phyloP scores from a whole-genome alignment of 2,113 vertebrate genomes.

The Hyperoodon ampullatus region DNA sequence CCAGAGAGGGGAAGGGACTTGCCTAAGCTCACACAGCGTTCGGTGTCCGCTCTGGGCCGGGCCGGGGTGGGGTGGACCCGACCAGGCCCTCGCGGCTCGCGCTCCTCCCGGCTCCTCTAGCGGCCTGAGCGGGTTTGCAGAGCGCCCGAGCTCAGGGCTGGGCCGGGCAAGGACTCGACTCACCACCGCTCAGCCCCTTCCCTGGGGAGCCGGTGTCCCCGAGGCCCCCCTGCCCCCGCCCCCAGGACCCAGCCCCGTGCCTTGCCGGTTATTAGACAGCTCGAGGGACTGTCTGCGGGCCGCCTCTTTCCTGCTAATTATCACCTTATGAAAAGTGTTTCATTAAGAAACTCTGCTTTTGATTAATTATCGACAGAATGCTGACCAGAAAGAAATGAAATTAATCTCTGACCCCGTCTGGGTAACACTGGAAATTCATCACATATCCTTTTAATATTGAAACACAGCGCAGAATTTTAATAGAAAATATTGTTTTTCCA shows the following conservation, averaged over 20 bases:
- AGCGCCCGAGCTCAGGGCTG: neutral
- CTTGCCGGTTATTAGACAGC: constrained; percentile 90
- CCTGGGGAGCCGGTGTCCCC: neutral
- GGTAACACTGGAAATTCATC: constrained; percentile 91
- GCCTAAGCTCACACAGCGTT: constrained; percentile 42
- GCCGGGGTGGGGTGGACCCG: accelerated
- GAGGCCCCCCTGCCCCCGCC: constrained; percentile 73
- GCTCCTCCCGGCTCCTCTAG: neutral
- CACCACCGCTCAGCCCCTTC: neutral
- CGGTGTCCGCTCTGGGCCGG: neutral
- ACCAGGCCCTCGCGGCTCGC: accelerated
- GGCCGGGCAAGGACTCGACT: neutral
- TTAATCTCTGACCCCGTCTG: constrained; percentile 90
- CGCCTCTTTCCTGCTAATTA: constrained; percentile 95
- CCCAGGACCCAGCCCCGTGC: constrained; percentile 83
- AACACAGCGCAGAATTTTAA: constrained; percentile 90
- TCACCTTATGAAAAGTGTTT: constrained; percentile 99
- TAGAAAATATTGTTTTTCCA: constrained; percentile 90
- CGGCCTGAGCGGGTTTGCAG: neutral
- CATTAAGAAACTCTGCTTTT: constrained; percentile 96
- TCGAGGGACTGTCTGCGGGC: constrained; percentile 87
- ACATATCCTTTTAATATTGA: constrained; percentile 93
- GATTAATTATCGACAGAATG: constrained; percentile 98
- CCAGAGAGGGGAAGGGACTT: constrained; percentile 14
- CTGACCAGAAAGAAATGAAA: constrained; percentile 94